Conservation (phyloP, 1,140 invertebrate genomes). For the Drosophila pectinifera region DNA sequence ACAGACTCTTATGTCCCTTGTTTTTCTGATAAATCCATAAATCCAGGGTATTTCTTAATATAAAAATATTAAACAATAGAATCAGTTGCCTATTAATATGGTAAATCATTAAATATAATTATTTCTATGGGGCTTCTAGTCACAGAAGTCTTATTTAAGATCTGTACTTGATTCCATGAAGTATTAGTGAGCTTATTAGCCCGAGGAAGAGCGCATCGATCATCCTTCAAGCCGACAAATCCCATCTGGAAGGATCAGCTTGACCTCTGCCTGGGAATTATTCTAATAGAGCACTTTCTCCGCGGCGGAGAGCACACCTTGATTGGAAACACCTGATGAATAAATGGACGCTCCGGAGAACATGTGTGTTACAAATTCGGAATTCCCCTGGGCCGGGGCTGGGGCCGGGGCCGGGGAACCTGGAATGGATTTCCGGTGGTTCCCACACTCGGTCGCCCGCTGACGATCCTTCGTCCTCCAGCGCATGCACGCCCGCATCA, state of each 20-base stretch:
- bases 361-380: conserved; percentile 79
- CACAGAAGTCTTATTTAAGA: too few relatives aligned
- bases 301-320: not conserved
- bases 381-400: conserved; percentile 10
- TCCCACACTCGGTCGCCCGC: conserved; percentile 32
- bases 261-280: conserved; percentile 44
- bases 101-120: too few relatives aligned
- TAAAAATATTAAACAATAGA: too few relatives aligned
- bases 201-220: too few relatives aligned
- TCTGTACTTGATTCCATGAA: too few relatives aligned
- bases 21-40: too few relatives aligned
- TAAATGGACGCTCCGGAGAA: conserved; percentile 21
- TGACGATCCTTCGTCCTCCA: conserved; percentile 6
- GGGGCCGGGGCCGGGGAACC: too few relatives aligned
- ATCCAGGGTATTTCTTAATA: too few relatives aligned
- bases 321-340: conserved; percentile 42
- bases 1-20: too few relatives aligned
- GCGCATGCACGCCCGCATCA: conserved; percentile 42
- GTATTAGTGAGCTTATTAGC: too few relatives aligned
- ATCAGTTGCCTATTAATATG: too few relatives aligned
- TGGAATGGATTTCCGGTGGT: conserved; percentile 48
- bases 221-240: not conserved
- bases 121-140: too few relatives aligned
- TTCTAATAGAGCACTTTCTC: conserved; percentile 42
- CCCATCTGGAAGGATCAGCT: conserved; percentile 26